Evolutionary conservation across 2,888 invertebrate species (phyloP).

Genomic region (Lycia hirtaria): DNA sequence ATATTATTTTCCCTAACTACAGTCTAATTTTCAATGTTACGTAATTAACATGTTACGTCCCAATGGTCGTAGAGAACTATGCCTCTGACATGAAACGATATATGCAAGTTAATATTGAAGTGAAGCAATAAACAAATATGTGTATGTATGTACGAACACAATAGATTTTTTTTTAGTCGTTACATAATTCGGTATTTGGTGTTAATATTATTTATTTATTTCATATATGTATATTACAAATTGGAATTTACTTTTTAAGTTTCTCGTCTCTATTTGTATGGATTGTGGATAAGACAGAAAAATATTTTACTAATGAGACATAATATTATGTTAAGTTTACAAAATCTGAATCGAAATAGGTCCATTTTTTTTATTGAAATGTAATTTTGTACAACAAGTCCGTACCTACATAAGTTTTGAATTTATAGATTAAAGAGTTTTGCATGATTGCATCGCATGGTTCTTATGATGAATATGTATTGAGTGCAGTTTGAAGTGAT

Average conservation of each 20-base stretch:
- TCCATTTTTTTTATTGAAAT: constrained; percentile 49
- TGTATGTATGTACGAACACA: constrained; percentile 69
- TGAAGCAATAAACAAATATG: constrained; percentile 60
- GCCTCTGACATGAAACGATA: constrained; percentile 39
- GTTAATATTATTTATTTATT: constrained; percentile 52
- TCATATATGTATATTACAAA: constrained; percentile 50
- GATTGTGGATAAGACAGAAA: constrained; percentile 47
- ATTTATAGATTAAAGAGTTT: constrained; percentile 57
- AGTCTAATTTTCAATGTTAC: too few relatives aligned
- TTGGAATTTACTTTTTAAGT: constrained; percentile 55
- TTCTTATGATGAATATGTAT: constrained; percentile 53
- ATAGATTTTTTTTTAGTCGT: constrained; percentile 16
- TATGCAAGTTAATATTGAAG: constrained; percentile 54
- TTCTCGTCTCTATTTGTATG: constrained; percentile 47
- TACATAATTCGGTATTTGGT: constrained; percentile 50
- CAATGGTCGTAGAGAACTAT: too few relatives aligned
- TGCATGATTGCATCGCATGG: constrained; percentile 78
- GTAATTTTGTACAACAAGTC: constrained; percentile 61
- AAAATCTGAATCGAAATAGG: constrained; percentile 55
- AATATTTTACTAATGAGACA: constrained; percentile 61
- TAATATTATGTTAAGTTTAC: constrained; percentile 71
- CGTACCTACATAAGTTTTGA: constrained; percentile 70
- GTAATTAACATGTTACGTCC: too few relatives aligned
- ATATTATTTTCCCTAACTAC: too few relatives aligned
- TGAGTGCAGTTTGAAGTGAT: constrained; percentile 67